Base-by-base conservation (phyloP, 2,888 invertebrate genomes). In the Eilema sororculum region DNA sequence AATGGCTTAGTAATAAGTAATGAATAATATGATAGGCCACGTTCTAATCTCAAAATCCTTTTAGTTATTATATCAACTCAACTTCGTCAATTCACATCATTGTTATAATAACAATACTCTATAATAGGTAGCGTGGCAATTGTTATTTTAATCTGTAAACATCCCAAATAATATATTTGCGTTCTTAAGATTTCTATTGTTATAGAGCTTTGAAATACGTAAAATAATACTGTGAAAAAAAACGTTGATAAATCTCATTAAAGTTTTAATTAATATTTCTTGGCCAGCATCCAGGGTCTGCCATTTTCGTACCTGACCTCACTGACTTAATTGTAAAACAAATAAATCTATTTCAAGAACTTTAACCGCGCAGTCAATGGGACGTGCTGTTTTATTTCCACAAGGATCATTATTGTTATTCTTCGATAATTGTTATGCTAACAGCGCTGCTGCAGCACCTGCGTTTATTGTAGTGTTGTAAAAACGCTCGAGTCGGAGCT, bases 241-340 rank as follows among this genome's bases (percentile, higher is more conserved):
- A 77, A 57, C 60, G 65, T 76, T 79, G 80, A 86, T 82, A 74
- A 74, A 82, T 82, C 72, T 75, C 69, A 74, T 82, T 59, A 73
- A 68, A 67, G 68, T 77, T 81, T 86, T 87, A 85, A 87, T 85
- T 86, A 84, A 80, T 80, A 75, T 71, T 63, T 72, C 65, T 82
- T 89, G 88, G 88, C 87, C 57, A 24, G 65, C 56, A 66, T 86
- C 88, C 87, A 88, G 81, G 81, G 74, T 78, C 73, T 79, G 73
- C 71, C 77, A 75, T 81, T 79, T 75, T 76, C 71, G 70, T 71
- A 80, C 70, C 68, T 78, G 82, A 82, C 84, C 84, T 84, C 75
- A 78, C 85, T 87, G 78, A 77, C 77, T 81, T 82, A 65, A 78
- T 74, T 77, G 78, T 79, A 73, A 77, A 77, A 80, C 73, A 75